Conservation (phyloP, 2,888 invertebrate genomes). For the Diabrotica balteata region DNA sequence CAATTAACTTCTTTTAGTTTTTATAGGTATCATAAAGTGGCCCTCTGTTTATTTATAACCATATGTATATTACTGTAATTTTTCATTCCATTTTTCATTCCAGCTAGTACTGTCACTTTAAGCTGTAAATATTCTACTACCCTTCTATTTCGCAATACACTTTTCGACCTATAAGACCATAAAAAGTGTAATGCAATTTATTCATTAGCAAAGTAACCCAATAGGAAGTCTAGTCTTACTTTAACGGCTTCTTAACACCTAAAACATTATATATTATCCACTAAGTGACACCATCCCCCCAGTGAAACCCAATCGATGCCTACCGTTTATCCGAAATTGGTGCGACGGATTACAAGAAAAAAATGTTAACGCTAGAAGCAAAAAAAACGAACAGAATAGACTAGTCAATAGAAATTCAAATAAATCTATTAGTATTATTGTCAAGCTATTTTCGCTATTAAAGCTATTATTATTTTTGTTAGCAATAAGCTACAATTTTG, state of each 20-base stretch:
- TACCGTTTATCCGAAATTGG: not conserved
- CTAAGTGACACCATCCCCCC: slow-evolving; percentile 24
- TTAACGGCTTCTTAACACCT: slow-evolving; percentile 31
- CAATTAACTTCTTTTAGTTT: no score
- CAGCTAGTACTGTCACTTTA: no score
- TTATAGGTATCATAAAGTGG: no score
- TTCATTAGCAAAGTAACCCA: slow-evolving; percentile 16
- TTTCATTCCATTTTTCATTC: no score
- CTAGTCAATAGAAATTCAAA: not conserved
- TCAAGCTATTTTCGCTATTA: no score
- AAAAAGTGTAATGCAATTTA: slow-evolving; percentile 21
- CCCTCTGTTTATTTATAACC: no score
- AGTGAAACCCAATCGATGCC: slow-evolving; percentile 12
- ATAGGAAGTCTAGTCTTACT: slow-evolving; percentile 17
- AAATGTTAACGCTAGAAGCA: not conserved
- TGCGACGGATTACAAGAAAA: not conserved
- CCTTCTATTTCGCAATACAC: no score
- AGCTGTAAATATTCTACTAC: no score
- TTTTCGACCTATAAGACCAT: slow-evolving; percentile 1
- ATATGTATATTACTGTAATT: no score
- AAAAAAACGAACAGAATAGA: not conserved
- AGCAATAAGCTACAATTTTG: no score
- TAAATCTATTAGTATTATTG: no score
- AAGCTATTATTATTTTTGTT: no score
- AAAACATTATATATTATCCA: slow-evolving; percentile 23